phyloP scores from a whole-genome alignment of 2,888 invertebrate species.

The Antitype chi region DNA sequence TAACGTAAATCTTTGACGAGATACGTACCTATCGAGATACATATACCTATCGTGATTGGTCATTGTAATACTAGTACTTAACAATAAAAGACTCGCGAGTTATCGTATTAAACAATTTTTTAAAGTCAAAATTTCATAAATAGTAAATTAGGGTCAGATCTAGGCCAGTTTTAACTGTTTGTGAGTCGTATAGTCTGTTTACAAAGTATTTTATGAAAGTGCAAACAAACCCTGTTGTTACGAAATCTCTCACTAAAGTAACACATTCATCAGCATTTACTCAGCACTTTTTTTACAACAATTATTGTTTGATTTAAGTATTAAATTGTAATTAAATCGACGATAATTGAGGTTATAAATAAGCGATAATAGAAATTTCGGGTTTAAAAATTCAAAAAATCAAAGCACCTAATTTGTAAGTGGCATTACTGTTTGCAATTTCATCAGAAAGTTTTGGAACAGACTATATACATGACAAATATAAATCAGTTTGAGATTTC shows the following conservation, averaged over 20 bases:
- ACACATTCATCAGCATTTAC: not conserved
- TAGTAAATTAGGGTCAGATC: conserved; percentile 25
- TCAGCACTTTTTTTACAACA: not conserved
- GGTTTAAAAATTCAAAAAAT: not conserved
- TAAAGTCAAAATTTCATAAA: not conserved
- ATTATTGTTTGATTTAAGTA: not conserved
- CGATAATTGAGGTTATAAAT: not conserved
- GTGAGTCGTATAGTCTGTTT: not conserved
- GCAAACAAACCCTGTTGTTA: not conserved
- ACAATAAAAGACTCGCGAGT: not conserved
- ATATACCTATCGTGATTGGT: conserved; percentile 8
- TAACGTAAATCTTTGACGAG: conserved; percentile 5
- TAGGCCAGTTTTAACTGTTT: conserved; percentile 5
- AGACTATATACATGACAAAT: not conserved
- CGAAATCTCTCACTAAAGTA: not conserved
- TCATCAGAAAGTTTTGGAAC: not conserved
- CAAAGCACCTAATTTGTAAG: not conserved
- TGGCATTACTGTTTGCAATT: not conserved
- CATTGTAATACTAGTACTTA: conserved; percentile 1
- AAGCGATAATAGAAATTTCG: too few species aligned
- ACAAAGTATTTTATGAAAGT: not conserved
- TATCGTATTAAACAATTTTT: not conserved
- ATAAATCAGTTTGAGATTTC: conserved; percentile 9
- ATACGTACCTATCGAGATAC: not conserved
- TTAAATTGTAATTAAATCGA: not conserved